Base-by-base conservation (phyloP, 2,113 vertebrate genomes). In the Ciconia boyciana region DNA sequence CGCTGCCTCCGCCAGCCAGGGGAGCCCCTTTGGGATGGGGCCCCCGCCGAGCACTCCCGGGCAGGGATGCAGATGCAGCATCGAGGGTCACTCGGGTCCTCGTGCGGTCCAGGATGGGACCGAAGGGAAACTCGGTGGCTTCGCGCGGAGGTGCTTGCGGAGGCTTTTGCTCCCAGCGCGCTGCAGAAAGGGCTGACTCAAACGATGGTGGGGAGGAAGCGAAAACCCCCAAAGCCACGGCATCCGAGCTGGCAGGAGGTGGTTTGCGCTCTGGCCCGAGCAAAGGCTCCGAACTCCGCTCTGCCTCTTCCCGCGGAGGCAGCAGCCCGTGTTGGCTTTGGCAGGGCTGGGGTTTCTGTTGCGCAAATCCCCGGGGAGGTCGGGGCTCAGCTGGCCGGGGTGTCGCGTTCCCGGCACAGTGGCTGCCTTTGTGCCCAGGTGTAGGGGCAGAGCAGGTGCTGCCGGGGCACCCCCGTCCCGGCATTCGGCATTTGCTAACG, bases 401-500 rank as follows among this genome's bases (percentile, higher is more conserved):
- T 13, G 51, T 65, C 76, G 2, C 51, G 4, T 82, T 90, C 82
- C 83, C 15, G 6, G 36, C 72, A 80, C 84, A 28, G 72, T 1
- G 46, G 17, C 77, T 8, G 68, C 20, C 76, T 39, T 28, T 61
- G 88, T 87, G 90, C 87, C 75, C 77, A 15, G 83, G 54, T 32
- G 81, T 19, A 7, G 32, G 68, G 58, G 78, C 85, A 62, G 81
- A 84, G 24, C 80, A 16, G 74, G 77, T 16, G 60, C 41, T 14
- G 4, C 72, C 3, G 31, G 7, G 52, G 48, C 66, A 29, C 31
- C 19, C 43, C 77, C 22, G 0, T 1, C 20, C 68, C 4, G 48
- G 13, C 68, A 18, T 1, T 34, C 44, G 0, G 54, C 39, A 0
- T 43, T 16, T 6, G 5, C 29, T 6, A 1, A 28, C 1, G 0